Evolutionary conservation across 2,113 vertebrate genomes (phyloP).

Genomic region (Anguilla japonica): DNA sequence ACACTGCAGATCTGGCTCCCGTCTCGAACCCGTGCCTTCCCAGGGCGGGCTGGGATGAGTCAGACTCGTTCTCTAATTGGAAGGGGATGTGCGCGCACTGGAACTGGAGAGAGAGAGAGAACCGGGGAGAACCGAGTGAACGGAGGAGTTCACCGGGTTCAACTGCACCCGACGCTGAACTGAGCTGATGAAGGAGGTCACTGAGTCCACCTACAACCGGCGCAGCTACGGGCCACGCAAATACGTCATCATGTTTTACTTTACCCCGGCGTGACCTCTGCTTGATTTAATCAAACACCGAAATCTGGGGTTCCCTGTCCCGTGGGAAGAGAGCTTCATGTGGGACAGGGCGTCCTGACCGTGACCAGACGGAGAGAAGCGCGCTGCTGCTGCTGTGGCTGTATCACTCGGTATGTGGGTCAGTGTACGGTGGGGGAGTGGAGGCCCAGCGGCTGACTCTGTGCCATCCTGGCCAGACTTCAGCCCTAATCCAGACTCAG

Average conservation of each 20-base stretch:
- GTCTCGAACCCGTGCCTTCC: not conserved
- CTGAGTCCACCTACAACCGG: not conserved
- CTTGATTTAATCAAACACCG: not conserved
- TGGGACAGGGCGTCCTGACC: not conserved
- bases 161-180: not conserved
- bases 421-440: not conserved
- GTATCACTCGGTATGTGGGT: slow-evolving; percentile 14
- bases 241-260: not conserved
- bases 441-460: not conserved
- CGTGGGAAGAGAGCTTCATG: not conserved
- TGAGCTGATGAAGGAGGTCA: not conserved
- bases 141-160: not conserved
- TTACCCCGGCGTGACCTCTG: not conserved
- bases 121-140: not conserved
- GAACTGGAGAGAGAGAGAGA: not conserved
- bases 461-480: not conserved
- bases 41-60: not conserved
- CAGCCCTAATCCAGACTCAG: slow-evolving; percentile 13
- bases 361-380: not conserved
- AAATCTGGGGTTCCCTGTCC: not conserved
- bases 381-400: not conserved
- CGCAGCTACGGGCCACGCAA: not conserved
- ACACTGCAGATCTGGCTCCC: not conserved
- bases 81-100: not conserved
- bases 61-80: not conserved